Conservation (phyloP, 2,113 vertebrate genomes). For the Ptilorrhoa leucosticta region DNA sequence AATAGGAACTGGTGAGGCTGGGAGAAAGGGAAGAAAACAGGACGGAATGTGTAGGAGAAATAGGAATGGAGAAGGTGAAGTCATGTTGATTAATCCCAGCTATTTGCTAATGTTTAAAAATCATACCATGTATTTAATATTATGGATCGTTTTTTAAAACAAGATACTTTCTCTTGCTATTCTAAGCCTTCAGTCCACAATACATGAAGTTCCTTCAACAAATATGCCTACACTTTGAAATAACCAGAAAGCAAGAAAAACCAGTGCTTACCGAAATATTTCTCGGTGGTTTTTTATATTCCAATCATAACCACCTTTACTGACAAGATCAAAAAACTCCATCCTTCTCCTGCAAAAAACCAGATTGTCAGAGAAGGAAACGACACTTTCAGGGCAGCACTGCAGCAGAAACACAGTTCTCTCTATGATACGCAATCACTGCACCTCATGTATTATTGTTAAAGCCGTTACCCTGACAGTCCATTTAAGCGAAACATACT, state of each 20-base stretch:
- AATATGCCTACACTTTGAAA: not conserved
- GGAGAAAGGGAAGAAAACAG: not conserved
- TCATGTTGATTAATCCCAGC: not conserved
- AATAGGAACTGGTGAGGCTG: not conserved
- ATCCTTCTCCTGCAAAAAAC: slow-evolving; percentile 85
- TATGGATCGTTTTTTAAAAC: not conserved
- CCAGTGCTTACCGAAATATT: slow-evolving; percentile 84
- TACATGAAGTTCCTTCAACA: not conserved
- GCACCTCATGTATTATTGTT: slow-evolving; percentile 62
- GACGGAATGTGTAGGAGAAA: not conserved
- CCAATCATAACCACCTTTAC: slow-evolving; percentile 93
- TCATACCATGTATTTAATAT: not conserved
- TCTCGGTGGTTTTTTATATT: slow-evolving; percentile 89
- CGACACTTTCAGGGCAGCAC: slow-evolving; percentile 17
- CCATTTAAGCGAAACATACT: slow-evolving; percentile 71
- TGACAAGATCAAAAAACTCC: slow-evolving; percentile 95
- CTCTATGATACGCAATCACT: not conserved
- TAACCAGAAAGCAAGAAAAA: slow-evolving; percentile 19
- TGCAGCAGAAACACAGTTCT: slow-evolving; percentile 43
- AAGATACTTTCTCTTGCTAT: not conserved
- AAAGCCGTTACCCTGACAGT: slow-evolving; percentile 64
- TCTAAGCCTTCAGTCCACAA: not conserved
- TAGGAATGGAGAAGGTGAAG: not conserved
- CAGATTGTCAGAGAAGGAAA: slow-evolving; percentile 44
- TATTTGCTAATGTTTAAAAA: not conserved